Evolutionary conservation across 2,797 vertebrate species (phyloP).

Genomic region (Malacoraja senta): DNA sequence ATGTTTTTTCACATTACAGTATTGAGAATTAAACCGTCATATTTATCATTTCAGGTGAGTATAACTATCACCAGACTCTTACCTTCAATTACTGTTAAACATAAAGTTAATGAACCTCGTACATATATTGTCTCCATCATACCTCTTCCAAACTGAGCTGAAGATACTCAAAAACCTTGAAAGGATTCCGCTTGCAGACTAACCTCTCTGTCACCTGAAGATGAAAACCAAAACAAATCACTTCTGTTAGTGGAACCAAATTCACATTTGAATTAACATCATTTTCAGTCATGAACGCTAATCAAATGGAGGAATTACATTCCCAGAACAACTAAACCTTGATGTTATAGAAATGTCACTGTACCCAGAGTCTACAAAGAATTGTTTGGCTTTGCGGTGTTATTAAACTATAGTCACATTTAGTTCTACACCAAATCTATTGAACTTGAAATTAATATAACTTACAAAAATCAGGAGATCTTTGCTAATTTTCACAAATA

Average conservation of each 20-base stretch:
- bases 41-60: background rate
- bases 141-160: conserved; percentile 91
- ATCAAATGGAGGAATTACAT: background rate
- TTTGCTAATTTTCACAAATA: background rate
- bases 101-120: background rate
- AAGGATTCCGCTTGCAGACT: conserved; percentile 70
- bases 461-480: background rate
- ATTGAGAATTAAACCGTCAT: background rate
- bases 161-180: conserved; percentile 74
- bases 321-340: background rate
- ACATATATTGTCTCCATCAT: conserved; percentile 41
- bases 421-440: background rate
- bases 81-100: background rate
- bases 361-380: background rate
- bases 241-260: background rate
- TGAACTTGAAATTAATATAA: background rate
- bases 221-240: conserved; percentile 43
- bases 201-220: conserved; percentile 49
- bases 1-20: background rate
- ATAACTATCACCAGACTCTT: conserved; percentile 12
- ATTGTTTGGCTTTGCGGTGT: background rate
- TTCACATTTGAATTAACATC: background rate
- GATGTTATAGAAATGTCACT: background rate
- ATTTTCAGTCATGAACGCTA: background rate
- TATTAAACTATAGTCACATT: background rate